Evolutionary conservation across 2,113 vertebrate genomes (phyloP).

Genomic region (Oreochromis aureus): DNA sequence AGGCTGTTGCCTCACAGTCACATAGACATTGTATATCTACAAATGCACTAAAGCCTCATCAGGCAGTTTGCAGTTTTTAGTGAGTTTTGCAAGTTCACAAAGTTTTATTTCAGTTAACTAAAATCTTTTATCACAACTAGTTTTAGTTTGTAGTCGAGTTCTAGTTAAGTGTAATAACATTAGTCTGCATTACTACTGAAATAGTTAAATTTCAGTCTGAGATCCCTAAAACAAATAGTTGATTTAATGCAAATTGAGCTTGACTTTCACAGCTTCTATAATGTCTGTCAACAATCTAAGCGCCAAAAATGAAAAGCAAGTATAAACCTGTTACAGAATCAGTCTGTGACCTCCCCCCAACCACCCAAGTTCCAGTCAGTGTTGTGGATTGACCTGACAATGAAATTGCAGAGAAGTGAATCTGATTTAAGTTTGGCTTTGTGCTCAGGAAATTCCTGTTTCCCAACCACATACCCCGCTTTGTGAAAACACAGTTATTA

Average conservation of each 20-base stretch:
- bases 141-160: not conserved
- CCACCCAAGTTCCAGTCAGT: not conserved
- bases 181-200: not conserved
- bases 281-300: not conserved
- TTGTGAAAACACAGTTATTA: constrained; percentile 51
- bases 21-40: not conserved
- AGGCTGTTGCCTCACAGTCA: not conserved
- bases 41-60: not conserved
- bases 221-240: not conserved
- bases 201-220: not conserved
- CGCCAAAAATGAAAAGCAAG: constrained; percentile 11
- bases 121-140: not conserved
- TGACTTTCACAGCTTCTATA: not conserved
- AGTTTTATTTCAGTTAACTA: not conserved
- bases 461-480: not conserved
- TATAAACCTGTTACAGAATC: constrained; percentile 30
- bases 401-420: constrained; percentile 52
- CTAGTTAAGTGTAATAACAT: not conserved
- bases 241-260: not conserved
- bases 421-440: constrained; percentile 44
- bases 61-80: not conserved
- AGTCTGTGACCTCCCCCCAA: not conserved
- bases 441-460: constrained; percentile 52
- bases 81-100: not conserved
- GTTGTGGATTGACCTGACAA: constrained; percentile 18